phyloP scores from a whole-genome alignment of 2,888 invertebrate genomes.

The Platerodrilus igneus region DNA sequence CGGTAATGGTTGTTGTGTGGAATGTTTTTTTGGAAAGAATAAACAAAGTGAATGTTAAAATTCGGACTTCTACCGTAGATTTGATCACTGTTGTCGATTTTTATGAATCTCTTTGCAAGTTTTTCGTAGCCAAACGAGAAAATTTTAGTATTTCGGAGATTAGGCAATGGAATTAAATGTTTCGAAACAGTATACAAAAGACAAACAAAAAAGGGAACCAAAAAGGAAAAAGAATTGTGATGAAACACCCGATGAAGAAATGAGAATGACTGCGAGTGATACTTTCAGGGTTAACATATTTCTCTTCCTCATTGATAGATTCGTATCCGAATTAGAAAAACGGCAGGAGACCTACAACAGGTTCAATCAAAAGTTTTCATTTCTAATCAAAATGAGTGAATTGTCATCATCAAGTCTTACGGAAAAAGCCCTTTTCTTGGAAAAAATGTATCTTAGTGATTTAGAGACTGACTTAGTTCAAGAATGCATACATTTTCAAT shows the following conservation, averaged over 20 bases:
- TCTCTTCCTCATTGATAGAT: conserved; percentile 8
- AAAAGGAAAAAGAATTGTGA: conserved; percentile 13
- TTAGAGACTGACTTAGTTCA: conserved; percentile 24
- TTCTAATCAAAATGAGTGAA: conserved; percentile 19
- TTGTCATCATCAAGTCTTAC: conserved; percentile 41
- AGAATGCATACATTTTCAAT: conserved; percentile 25
- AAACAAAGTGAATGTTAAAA: conserved; percentile 18
- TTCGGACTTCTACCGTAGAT: conserved; percentile 28
- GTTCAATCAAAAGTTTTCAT: conserved; percentile 16
- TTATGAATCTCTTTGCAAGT: conserved; percentile 27
- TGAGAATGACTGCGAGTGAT: too few species aligned
- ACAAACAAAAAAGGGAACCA: conserved; percentile 23
- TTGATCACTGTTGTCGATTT: conserved; percentile 25
- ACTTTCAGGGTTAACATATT: too few species aligned
- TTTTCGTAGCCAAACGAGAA: conserved; percentile 27
- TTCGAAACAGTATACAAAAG: conserved; percentile 26
- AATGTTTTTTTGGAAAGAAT: conserved; percentile 28
- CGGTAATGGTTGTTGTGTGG: conserved; percentile 28
- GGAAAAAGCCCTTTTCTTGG: conserved; percentile 45
- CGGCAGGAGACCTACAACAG: conserved; percentile 10
- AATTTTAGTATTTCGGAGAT: conserved; percentile 26
- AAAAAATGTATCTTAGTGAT: conserved; percentile 31
- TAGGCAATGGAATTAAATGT: conserved; percentile 22
- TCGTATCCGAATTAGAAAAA: conserved; percentile 15
- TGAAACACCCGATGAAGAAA: too few species aligned